phyloP scores from a whole-genome alignment of 2,797 vertebrate species.

The Lepidocolaptes lacrymiger region DNA sequence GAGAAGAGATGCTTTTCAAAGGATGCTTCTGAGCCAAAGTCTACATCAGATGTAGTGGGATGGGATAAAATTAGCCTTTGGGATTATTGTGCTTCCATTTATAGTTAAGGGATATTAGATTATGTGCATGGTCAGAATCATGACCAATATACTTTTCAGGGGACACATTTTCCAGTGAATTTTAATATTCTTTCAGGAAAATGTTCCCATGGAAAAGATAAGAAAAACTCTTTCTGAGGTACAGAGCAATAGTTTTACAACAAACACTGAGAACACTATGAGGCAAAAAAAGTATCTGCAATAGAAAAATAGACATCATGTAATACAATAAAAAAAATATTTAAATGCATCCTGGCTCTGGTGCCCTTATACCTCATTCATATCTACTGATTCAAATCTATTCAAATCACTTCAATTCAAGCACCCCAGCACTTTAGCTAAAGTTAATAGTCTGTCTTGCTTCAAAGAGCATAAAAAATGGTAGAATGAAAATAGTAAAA shows the following conservation, averaged over 20 bases:
- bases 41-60: not conserved
- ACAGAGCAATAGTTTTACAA: not conserved
- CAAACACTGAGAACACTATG: not conserved
- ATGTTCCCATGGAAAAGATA: not conserved
- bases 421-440: constrained; percentile 6
- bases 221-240: not conserved
- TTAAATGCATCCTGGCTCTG: constrained; percentile 35
- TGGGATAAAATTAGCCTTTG: not conserved
- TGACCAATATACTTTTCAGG: not conserved
- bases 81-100: not conserved
- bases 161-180: not conserved
- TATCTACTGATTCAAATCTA: constrained; percentile 35
- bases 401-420: constrained; percentile 60
- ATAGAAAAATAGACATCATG: not conserved
- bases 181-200: not conserved
- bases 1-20: not conserved
- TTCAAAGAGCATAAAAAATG: constrained; percentile 36
- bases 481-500: not conserved
- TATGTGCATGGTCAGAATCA: not conserved
- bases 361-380: constrained; percentile 36
- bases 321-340: not conserved
- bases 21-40: not conserved
- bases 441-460: constrained; percentile 46
- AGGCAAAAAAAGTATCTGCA: not conserved
- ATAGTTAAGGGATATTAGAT: not conserved